Evolutionary conservation across 2,113 vertebrate genomes (phyloP).

Genomic region (Abramis brama): DNA sequence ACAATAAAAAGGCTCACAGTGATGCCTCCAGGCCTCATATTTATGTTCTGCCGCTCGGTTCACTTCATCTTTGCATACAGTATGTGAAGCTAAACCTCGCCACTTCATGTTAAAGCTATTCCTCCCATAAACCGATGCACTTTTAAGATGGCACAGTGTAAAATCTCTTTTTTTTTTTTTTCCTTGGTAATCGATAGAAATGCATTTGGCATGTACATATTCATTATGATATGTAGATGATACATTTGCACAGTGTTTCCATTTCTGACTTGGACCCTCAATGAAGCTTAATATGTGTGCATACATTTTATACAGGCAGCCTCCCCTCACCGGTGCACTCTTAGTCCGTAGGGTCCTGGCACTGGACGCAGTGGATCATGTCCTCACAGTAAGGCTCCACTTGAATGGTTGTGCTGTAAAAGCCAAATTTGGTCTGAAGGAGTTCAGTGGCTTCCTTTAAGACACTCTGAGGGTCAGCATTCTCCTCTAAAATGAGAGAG

Average conservation of each 20-base stretch:
- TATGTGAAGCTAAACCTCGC: constrained; percentile 6
- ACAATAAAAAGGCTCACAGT: constrained; percentile 5
- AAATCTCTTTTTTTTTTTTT: not conserved
- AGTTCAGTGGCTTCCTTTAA: constrained; percentile 82
- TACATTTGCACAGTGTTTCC: constrained; percentile 45
- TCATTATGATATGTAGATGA: constrained; percentile 37
- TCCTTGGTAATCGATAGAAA: not conserved
- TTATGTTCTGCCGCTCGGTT: not conserved
- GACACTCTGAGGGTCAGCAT: constrained; percentile 78
- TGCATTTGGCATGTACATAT: constrained; percentile 20
- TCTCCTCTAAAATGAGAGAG: constrained; percentile 73
- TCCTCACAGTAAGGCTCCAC: constrained; percentile 86
- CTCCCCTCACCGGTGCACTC: not conserved
- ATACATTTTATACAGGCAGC: constrained; percentile 35
- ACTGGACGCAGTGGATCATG: constrained; percentile 82
- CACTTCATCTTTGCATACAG: constrained; percentile 2
- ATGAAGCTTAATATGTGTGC: constrained; percentile 44
- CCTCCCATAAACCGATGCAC: not conserved
- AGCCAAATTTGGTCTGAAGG: constrained; percentile 87
- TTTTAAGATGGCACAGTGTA: constrained; percentile 25
- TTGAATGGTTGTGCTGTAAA: constrained; percentile 88
- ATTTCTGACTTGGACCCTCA: constrained; percentile 34
- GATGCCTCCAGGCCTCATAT: constrained; percentile 6
- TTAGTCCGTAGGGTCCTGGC: constrained; percentile 83
- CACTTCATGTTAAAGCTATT: constrained; percentile 20